Evolutionary conservation across 1,140 invertebrate species (phyloP).

Genomic region (Euschistus heros): DNA sequence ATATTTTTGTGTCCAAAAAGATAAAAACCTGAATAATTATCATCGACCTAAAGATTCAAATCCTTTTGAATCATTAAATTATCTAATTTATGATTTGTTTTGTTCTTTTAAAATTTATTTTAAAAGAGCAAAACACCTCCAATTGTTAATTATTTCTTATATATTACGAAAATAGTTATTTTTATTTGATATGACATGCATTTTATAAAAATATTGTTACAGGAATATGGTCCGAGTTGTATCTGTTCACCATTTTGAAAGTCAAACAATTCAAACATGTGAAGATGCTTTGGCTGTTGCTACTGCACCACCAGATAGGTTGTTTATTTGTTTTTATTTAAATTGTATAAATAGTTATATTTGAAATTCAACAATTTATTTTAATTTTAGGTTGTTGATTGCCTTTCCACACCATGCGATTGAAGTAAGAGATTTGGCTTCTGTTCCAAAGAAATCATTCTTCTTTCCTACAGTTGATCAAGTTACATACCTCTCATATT

Average conservation of each 20-base stretch:
- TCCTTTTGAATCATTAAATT: too few relatives aligned
- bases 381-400: constrained; percentile 35
- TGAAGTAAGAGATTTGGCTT: constrained; percentile 46
- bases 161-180: background rate
- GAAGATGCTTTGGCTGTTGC: constrained; percentile 52
- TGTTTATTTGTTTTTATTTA: background rate
- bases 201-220: background rate
- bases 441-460: constrained; percentile 38
- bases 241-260: constrained; percentile 55
- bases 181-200: background rate
- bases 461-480: constrained; percentile 54
- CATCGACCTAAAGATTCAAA: too few relatives aligned
- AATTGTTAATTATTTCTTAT: background rate
- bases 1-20: too few relatives aligned
- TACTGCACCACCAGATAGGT: constrained; percentile 42
- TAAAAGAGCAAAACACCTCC: too few relatives aligned
- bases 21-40: too few relatives aligned
- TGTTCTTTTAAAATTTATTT: too few relatives aligned
- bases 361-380: background rate
- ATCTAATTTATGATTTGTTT: too few relatives aligned
- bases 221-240: constrained; percentile 53
- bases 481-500: constrained; percentile 46
- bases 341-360: background rate
- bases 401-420: constrained; percentile 48
- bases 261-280: constrained; percentile 51